A percentile compares a stretch with the other conserved stretches of the same genome.
These are phyloP conservation scores for Brachycybe producta DNA, from an alignment of 2,888 invertebrate species.

Conservation along the genomic window DNA sequence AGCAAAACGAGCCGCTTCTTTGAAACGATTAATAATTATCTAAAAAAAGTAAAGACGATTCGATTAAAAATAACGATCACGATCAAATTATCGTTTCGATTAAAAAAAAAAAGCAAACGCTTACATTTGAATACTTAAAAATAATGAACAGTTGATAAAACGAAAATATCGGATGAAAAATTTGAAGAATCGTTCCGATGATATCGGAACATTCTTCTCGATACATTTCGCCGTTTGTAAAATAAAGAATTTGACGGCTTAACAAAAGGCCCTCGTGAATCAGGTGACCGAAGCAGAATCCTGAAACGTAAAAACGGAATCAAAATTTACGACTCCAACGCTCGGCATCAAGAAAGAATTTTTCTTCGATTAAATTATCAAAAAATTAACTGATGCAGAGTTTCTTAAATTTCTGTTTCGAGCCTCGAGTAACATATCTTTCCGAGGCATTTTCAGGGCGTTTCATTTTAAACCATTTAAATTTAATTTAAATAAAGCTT, in stretches of 20 bases:
- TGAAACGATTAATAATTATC: slow-evolving; percentile 47
- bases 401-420: too few relatives aligned
- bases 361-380: too few relatives aligned
- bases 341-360: neutral
- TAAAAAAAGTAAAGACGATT: slow-evolving; percentile 25
- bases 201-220: slow-evolving; percentile 49
- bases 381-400: too few relatives aligned
- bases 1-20: slow-evolving; percentile 51
- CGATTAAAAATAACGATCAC: slow-evolving; percentile 1
- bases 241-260: slow-evolving; percentile 51
- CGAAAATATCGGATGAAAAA: slow-evolving; percentile 58
- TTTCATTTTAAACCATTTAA: too few relatives aligned
- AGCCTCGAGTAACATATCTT: too few relatives aligned
- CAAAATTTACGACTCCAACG: too few relatives aligned
- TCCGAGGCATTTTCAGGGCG: too few relatives aligned
- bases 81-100: neutral
- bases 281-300: slow-evolving; percentile 62
- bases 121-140: slow-evolving; percentile 69
- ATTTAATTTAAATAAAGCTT: too few relatives aligned
- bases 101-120: slow-evolving; percentile 21
- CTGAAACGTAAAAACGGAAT: slow-evolving; percentile 37
- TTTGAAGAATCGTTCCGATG: slow-evolving; percentile 47
- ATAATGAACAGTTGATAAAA: slow-evolving; percentile 64
- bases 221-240: slow-evolving; percentile 40
- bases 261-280: slow-evolving; percentile 58